Evolutionary conservation across 2,888 invertebrate genomes (phyloP).

Genomic region (Dioctria linearis): DNA sequence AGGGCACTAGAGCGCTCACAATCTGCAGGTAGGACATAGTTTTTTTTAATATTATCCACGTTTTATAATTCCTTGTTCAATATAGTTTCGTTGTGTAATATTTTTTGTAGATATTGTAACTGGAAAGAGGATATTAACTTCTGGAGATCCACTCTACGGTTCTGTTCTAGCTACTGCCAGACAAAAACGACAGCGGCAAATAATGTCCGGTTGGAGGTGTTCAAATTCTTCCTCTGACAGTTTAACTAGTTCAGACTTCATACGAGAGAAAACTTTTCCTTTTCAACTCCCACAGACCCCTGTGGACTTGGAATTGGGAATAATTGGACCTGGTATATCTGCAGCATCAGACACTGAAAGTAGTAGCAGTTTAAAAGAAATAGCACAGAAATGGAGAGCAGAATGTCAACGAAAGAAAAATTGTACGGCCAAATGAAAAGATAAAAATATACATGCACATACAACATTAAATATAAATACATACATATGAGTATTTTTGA

Average conservation of each 20-base stretch:
- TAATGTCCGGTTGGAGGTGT: constrained; percentile 50
- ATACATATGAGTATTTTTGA: no score
- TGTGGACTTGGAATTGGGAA: constrained; percentile 55
- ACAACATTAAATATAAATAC: no score
- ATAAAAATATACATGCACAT: background rate
- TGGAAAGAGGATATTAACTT: constrained; percentile 23
- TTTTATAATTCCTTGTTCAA: background rate
- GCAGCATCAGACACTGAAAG: constrained; percentile 5
- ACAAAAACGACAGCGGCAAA: constrained; percentile 6
- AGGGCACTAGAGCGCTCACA: constrained; percentile 9
- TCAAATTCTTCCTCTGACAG: constrained; percentile 49
- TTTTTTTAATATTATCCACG: background rate
- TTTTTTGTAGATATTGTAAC: constrained; percentile 31
- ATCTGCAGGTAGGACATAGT: constrained; percentile 16
- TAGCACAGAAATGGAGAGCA: constrained; percentile 52
- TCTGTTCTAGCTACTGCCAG: constrained; percentile 51
- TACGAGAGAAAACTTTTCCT: constrained; percentile 53
- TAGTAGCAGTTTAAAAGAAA: constrained; percentile 22
- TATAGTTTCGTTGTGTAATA: background rate
- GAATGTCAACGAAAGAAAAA: constrained; percentile 53
- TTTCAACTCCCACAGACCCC: constrained; percentile 54
- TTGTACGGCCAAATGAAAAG: constrained; percentile 5
- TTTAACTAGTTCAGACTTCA: constrained; percentile 28
- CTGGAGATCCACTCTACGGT: constrained; percentile 58
- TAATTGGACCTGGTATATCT: background rate